Evolutionary conservation across 2,888 invertebrate species (phyloP), one percentile per base, ranked within the genome.

Genomic region (Diarsia dahlii): DNA sequence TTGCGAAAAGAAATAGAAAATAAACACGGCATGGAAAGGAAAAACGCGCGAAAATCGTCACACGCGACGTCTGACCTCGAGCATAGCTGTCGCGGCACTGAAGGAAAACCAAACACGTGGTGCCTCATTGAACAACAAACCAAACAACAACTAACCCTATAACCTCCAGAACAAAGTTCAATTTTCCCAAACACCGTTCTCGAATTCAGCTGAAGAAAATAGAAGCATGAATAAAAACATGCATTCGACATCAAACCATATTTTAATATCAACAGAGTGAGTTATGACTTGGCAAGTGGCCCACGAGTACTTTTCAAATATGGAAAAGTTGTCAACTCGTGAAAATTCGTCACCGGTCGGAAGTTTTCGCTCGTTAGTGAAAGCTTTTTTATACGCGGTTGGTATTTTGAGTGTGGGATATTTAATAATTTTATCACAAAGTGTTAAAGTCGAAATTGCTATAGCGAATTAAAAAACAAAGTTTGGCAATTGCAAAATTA

Each of bases 41-140:
- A 89, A 90, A 90, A 84, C 84, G 78, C 86, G 87, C 88, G 88
- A 82, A 89, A 89, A 84, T 76, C 86, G 85, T 87, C 83, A 89
- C 84, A 76, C 74, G 80, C 85, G 84, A 89, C 93, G 89, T 87
- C 92, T 92, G 88, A 84, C 79, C 91, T 88, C 91, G 80, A 81
- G 84, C 91, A 91, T 91, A 89, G 88, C 93, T 91, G 88, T 90
- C 92, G 92, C 91, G 92, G 85, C 87, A 95, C 95, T 95, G 95
- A 93, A 84, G 85, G 83, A 82, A 93, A 92, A 89, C 85, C 79
- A 85, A 92, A 88, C 95, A 95, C 94, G 94, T 95, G 93, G 90
- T 75, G 81, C 76, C 65, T 67, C 54, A 71, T 75, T 39, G 50
- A 62, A 68, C n/a, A 45, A 58, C 45, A 56, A 58, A 72, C 75